Evolutionary conservation across 2,113 vertebrate species (phyloP), one percentile per base, ranked within the genome.

Genomic region (Saguinus imperator): DNA sequence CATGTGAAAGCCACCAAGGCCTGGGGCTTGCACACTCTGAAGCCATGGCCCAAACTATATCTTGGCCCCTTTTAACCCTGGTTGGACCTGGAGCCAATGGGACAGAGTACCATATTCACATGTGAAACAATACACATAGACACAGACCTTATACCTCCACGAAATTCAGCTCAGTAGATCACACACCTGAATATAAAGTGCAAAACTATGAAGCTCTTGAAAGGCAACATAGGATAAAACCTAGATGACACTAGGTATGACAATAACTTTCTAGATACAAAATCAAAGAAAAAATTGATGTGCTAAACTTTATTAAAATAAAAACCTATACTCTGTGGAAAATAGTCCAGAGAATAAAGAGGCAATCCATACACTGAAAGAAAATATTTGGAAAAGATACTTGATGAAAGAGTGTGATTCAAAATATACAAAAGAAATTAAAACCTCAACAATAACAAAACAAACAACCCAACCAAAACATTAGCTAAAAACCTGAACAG

Each of bases 381-480:
- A 97, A 92, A 96, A 80, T 52, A 48, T 40, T 66, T 88, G 40
- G 16, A 61, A 79, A 89, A 93, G 1, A 58, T 10, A 61, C 32
- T 4, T 90, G 32, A 32, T 66, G 50, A 93, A 95, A 29, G 5
- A 81, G 6, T 66, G 5, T 5, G 86, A 64, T 81, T n/a, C 8
- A 40, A 97, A 93, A 76, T 75, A 84, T 50, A 43, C 12, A 79
- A 52, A 93, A 17, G 72, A 79, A 3, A 52, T 13, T 83, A 73
- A 88, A 70, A 70, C 91, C 27, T 61, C 35, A 90, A 48, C 25
- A 72, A 43, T 84, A 93, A 88, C 18, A 88, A 83, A 87, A 55
- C 5, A 12, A 55, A 27, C 9, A 95, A 55, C 20, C 5, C 35
- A 25, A 57, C 35, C 66, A 29, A 48, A 64, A 81, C 92, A 79